Evolutionary conservation across 2,888 invertebrate genomes (phyloP), one percentile per base, ranked within the genome.

Genomic region (Meteorus cinctellus): DNA sequence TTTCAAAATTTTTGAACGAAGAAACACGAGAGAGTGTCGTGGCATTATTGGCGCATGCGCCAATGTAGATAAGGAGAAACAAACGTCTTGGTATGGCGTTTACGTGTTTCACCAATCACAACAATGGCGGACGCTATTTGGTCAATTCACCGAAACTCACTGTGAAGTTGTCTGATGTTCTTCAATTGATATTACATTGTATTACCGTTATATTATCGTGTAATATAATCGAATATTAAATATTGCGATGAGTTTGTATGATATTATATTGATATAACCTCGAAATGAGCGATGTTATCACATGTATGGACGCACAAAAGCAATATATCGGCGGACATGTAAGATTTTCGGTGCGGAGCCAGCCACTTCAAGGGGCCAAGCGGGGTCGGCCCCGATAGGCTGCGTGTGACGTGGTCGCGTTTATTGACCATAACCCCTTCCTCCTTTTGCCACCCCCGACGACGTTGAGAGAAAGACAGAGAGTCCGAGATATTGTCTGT

Each of bases 371-470:
- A 87, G 88, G 87, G 85, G 86, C 86, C 84, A 85, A 86, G 85
- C 84, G 85, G 84, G 86, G 85, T 87, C 85, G 84, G 68, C 19
- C 27, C 84, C 86, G 87, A 88, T 88, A 88, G 88, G 87, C 86
- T 85, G 86, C 86, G 86, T 84, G 87, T 87, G 88, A 88, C 87
- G 88, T 86, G 85, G 86, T 86, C 85, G 88, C 88, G 88, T 87
- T 89, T 88, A 89, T 89, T 88, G 88, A 89, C 89, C 89, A 89
- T 89, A 89, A 89, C 88, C 89, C 89, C 89, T 88, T 88, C 88
- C 86, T 83, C 82, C 84, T 74, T 65, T 60, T 63, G 34, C 72
- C 68, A 62, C 69, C 77, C 66, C 67, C 72, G 69, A 71, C 45
- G 72, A 63, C 45, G 62, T 36, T 34, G 51, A 63, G 16, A 59